These are phyloP conservation scores for Gorsachius magnificus DNA, from an alignment of 2,797 vertebrate genomes.

Conservation along the genomic window DNA sequence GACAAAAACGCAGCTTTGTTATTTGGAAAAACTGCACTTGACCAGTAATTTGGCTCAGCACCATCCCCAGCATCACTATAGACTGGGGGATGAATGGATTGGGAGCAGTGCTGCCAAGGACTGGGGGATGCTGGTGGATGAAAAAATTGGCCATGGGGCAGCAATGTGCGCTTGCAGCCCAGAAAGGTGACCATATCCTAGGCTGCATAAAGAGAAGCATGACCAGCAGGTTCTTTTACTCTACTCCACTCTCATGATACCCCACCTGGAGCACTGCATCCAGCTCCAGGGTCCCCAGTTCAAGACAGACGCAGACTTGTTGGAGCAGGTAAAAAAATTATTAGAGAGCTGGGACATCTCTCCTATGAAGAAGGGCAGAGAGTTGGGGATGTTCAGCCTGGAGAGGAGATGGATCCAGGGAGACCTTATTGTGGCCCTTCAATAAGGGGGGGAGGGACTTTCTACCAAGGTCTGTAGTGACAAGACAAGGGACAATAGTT, in stretches of 20 bases:
- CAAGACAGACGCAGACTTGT: neutral
- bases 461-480: no score
- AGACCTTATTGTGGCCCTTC: neutral
- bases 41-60: neutral
- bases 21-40: neutral
- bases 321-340: neutral
- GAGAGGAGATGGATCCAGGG: neutral
- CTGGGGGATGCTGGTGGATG: no score
- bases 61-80: fast-evolving
- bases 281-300: neutral
- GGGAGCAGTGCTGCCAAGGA: neutral
- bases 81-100: neutral
- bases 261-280: no score
- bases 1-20: neutral
- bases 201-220: no score
- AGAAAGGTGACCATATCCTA: neutral
- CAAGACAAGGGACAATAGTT: neutral
- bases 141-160: neutral
- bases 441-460: neutral
- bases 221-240: neutral
- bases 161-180: neutral
- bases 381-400: neutral
- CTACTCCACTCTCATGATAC: neutral
- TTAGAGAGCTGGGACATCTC: neutral
- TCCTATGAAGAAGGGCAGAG: neutral